phyloP scores from a whole-genome alignment of 2,888 invertebrate genomes.

The Melipona bicolor region DNA sequence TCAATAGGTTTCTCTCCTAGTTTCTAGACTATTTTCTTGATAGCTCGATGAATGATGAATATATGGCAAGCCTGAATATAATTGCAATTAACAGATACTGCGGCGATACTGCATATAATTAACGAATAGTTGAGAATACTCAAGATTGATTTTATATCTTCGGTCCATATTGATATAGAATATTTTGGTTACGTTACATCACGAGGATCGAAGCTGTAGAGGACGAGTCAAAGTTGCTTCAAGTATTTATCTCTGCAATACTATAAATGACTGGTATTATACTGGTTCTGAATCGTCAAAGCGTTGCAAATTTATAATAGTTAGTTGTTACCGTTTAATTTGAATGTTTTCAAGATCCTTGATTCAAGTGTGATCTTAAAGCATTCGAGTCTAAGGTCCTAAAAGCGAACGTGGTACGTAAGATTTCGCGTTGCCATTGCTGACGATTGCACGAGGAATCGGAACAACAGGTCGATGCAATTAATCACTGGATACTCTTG shows the following conservation, averaged over 20 bases:
- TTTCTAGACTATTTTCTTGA: background rate
- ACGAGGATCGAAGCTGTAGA: background rate
- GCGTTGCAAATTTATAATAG: background rate
- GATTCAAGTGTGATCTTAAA: background rate
- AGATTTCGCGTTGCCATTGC: constrained; percentile 21
- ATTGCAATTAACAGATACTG: background rate
- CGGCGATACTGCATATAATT: background rate
- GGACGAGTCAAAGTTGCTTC: background rate
- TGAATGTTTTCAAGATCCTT: background rate
- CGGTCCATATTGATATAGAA: background rate
- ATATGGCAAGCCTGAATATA: background rate
- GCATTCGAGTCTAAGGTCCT: background rate
- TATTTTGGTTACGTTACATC: background rate
- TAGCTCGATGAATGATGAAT: background rate
- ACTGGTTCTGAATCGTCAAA: background rate
- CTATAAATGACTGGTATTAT: too few relatives aligned
- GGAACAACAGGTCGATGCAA: constrained; percentile 29
- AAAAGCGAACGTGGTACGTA: background rate
- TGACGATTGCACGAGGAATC: background rate
- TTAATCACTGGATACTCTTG: constrained; percentile 11
- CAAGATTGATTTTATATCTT: background rate
- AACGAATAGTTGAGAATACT: background rate
- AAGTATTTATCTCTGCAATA: background rate
- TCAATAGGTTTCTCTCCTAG: background rate
- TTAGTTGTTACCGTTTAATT: constrained; percentile 12